Evolutionary conservation across 2,797 vertebrate genomes (phyloP).

Genomic region (Otolemur crassicaudatus): DNA sequence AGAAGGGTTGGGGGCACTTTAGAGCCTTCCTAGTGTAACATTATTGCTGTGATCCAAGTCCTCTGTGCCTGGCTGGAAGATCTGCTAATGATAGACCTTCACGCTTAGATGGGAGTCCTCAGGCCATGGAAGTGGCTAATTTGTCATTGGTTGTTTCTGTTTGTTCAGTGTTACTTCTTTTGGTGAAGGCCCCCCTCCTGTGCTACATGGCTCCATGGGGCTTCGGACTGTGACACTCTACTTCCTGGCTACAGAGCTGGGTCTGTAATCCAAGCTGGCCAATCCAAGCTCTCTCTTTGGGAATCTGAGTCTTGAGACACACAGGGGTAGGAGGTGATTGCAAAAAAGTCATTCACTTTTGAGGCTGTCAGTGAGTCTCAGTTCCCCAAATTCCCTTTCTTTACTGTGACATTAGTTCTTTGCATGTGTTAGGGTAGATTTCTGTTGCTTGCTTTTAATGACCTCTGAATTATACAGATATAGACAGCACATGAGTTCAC

Average conservation of each 20-base stretch:
- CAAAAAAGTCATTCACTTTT: not conserved
- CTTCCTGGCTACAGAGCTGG: not conserved
- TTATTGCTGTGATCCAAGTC: not conserved
- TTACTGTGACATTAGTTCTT: not conserved
- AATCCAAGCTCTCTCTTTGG: not conserved
- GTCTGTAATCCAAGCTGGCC: not conserved
- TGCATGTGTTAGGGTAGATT: not conserved
- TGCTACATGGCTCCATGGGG: not conserved
- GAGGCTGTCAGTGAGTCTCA: constrained; percentile 10
- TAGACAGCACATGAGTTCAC: not conserved
- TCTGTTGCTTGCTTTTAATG: constrained; percentile 1
- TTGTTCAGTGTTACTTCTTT: not conserved
- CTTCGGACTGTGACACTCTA: not conserved
- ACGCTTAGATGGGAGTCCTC: not conserved
- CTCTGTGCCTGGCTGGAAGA: not conserved
- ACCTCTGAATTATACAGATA: not conserved
- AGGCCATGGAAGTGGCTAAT: not conserved
- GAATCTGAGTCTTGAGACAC: not conserved
- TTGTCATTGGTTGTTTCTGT: not conserved
- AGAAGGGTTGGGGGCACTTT: not conserved
- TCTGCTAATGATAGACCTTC: not conserved
- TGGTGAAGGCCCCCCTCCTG: not conserved
- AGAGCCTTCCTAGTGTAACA: not conserved
- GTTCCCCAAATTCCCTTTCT: not conserved
- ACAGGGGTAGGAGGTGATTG: not conserved